Percentiles rank a stretch among this genome's conserved stretches.
phyloP scores from a whole-genome alignment of 2,888 invertebrate genomes.

The Ennomos quercinarius region DNA sequence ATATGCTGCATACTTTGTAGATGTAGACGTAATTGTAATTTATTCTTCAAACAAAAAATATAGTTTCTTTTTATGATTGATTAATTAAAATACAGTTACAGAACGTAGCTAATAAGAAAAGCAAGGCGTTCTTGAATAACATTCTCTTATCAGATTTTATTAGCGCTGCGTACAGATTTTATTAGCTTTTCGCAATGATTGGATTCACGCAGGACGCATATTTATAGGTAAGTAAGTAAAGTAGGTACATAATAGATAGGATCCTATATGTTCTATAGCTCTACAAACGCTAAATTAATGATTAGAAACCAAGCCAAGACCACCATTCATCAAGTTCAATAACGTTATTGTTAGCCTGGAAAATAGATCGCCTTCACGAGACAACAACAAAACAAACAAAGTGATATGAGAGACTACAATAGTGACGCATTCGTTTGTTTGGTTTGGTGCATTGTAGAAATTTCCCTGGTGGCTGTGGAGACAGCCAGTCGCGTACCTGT shows the following conservation, averaged over 20 bases:
- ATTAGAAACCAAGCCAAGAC: constrained; percentile 17
- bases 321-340: constrained; percentile 16
- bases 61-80: neutral
- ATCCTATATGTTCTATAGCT: too few relatives aligned
- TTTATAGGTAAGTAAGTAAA: too few relatives aligned
- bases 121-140: neutral
- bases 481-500: constrained; percentile 80
- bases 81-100: neutral
- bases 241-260: too few relatives aligned
- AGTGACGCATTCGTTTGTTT: constrained; percentile 57
- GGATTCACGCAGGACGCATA: too few relatives aligned
- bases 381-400: constrained; percentile 47
- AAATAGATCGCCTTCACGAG: constrained; percentile 26
- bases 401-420: constrained; percentile 40
- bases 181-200: too few relatives aligned
- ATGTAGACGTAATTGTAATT: too few relatives aligned
- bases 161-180: too few relatives aligned
- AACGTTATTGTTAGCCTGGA: constrained; percentile 17
- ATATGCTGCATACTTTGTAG: neutral
- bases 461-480: constrained; percentile 75
- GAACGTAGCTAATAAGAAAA: neutral
- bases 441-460: constrained; percentile 74
- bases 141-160: too few relatives aligned
- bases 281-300: neutral
- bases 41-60: too few relatives aligned